Evolutionary conservation across 2,888 invertebrate genomes (phyloP), one percentile per base, ranked within the genome.

Genomic region (Drosophila imparisetae): DNA sequence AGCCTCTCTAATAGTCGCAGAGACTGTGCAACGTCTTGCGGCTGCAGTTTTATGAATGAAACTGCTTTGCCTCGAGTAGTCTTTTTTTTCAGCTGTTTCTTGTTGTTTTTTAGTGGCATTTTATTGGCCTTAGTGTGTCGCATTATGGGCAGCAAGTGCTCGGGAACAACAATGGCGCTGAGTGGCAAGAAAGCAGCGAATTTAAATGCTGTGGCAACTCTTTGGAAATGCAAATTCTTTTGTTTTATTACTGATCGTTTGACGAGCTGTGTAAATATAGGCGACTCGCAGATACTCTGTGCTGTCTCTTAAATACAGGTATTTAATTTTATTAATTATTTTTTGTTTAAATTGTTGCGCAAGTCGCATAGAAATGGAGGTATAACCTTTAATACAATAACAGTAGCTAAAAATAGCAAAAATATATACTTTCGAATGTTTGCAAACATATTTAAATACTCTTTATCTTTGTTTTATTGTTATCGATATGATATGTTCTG

Each of bases 21-120:
- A 57, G 58, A 58, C 58, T 64, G 38, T 63, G 64, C 66, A 66
- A 50, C 66, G 71, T 70, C 66, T 80, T 70, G 62, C 34, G 75
- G 62, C 66, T 71, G 75, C 72, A 72, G 75, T 83, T 85, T 90
- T 80, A 90, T 90, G 90, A 89, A 88, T 91, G 91, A 86, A 81
- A 71, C 67, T 73, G 53, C 67, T 64, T 59, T 64, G 63, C 52
- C 52, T 55, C 48, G 49, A 15, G 15, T 15, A 45, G 21, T 45
- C 53, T 57, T 63, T 32, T 52, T 30, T 45, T 49, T 48, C 38
- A 66, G 24, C 63, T 68, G 62, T 29, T 40, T 29, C 68, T 68
- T 66, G 54, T 61, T 60, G 21, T 53, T 69, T 85, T 83, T 90
- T 65, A 85, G 78, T 72, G 60, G 40, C 53, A 59, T 80, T 80